Base-by-base conservation (phyloP, 2,888 invertebrate genomes). In the Euspilapteryx auroguttella region DNA sequence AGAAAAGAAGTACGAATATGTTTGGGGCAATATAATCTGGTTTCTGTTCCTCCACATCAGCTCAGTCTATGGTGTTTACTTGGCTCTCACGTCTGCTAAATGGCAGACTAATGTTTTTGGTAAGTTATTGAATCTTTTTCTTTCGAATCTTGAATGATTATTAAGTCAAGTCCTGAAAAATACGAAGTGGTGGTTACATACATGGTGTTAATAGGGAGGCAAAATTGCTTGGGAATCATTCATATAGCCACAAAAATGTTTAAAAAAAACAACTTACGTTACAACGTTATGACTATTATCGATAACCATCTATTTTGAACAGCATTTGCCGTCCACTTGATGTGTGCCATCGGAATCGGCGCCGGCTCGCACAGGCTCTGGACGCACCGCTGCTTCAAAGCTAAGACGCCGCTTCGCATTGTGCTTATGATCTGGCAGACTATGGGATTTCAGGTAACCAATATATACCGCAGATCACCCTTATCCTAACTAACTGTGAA, bases 331-430 rank as follows among this genome's bases (percentile, higher is more conserved):
- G 56, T 88, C 24, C 89, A 89, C 52, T 58, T 86, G 15, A 61
- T 80, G 44, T 83, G 86, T 28, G 93, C 86, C 2, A 63, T 91
- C 34, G 96, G 97, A 1, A 87, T 96, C 13, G 97, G 97, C 5
- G 95, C 90, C 3, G 97, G 97, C 9, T 94, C 93, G 1, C 98
- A 98, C 56, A 81, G 98, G 37, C 79, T 96, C 4, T 98, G 95
- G 94, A 86, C 94, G 1, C 98, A 98, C 64, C 80, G 87, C 44
- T 69, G 93, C 17, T 98, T 90, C 66, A 96, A 95, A 66, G 97
- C 96, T 0, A 88, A 81, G 45, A 78, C 87, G 46, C 95, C 93
- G 0, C 64, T 96, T 33, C 80, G 93, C 29, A 55, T 89, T n/a
- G 56, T 95, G 12, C 78, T 98, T 5, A 87, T 89, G 75, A 46